Evolutionary conservation across 1,140 invertebrate genomes (phyloP), one percentile per base, ranked within the genome.

Genomic region (Carcinoscorpius rotundicauda): DNA sequence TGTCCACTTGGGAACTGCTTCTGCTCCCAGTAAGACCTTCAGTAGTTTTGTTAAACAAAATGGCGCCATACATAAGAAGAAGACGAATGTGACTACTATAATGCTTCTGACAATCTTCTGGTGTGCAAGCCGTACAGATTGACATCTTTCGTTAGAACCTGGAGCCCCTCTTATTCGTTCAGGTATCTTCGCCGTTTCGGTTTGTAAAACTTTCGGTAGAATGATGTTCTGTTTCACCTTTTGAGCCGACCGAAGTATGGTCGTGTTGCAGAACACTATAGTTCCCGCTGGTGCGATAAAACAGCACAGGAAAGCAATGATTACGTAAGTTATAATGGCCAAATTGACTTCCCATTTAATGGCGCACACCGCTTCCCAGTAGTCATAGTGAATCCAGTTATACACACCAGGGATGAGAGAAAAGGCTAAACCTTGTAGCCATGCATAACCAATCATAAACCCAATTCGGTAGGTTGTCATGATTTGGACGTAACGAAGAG

Each of bases 51-150:
- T 8, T 3, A 63, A 6, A 51, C 49, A 56, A 29, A 57, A 66
- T 0, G 67, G 67, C 1, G 61, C 55, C 8, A 57, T 62, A 9
- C 61, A 63, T 49, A 63, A 5, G n/a, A 63, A 65, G 51, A 64
- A 68, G 3, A 58, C 49, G 3, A 60, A 3, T 8, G 66, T 62
- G 0, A 66, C 52, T 4, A 68, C 61, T 29, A 68, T 51, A 52
- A 68, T 60, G 50, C 61, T 66, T 11, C 60, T 68, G 10, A 66
- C 56, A 11, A 63, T 68, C 52, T 66, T 63, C 29, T 29, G 29
- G 29, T 29, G 29, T 29, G 29, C 29, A 29, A 29, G 29, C 29
- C 29, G 29, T 29, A 29, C 29, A 29, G 29, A 29, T 29, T 29
- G 29, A 29, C 29, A 29, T 29, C 29, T 29, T 0, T 29, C 29